Evolutionary conservation across 2,888 invertebrate genomes (phyloP), one percentile per base, ranked within the genome.

Genomic region (Dendrolimus houi): DNA sequence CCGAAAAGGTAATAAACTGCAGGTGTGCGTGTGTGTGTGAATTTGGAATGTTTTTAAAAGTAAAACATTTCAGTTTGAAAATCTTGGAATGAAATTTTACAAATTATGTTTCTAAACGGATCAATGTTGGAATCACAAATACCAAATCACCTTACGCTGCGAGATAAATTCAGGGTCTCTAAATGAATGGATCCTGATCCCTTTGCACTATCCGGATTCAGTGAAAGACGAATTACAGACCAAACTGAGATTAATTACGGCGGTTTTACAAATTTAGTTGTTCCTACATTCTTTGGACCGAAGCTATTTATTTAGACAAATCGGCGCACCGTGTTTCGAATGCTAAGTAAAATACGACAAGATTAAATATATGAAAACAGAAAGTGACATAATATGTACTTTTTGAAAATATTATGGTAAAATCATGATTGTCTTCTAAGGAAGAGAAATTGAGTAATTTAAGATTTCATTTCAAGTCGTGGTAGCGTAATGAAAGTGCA

Each of bases 241-340:
- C 72, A 70, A 80, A 79, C 77, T 74, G 75, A 81, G 83, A 82
- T 84, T 82, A 81, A 83, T 83, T 81, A 80, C 75, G 55, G 57
- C 57, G 67, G 63, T 59, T 56, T 62, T 58, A 53, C 55, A 58
- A 47, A 47, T 47, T 47, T 47, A 47, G 47, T 10, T 47, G 47
- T 47, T 9, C 47, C 47, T 9, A 47, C 9, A 47, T 47, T 12
- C 9, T 9, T 47, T 12, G 47, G 0, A 6, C 29, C 29, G 6
- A 29, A 3, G 3, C 6, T 29, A 29, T 29, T 6, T 29, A 47
- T 47, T 47, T 47, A 8, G 47, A 47, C 9, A 9, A 47, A 47
- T 47, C 1, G 47, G 9, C 9, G 10, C 9, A 10, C 9, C 47
- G 47, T 47, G 47, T 6, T 47, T 12, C 12, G 47, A 47, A 47